Evolutionary conservation across 1,140 invertebrate species (phyloP), one percentile per base, ranked within the genome.

Genomic region (Coelopa frigida): DNA sequence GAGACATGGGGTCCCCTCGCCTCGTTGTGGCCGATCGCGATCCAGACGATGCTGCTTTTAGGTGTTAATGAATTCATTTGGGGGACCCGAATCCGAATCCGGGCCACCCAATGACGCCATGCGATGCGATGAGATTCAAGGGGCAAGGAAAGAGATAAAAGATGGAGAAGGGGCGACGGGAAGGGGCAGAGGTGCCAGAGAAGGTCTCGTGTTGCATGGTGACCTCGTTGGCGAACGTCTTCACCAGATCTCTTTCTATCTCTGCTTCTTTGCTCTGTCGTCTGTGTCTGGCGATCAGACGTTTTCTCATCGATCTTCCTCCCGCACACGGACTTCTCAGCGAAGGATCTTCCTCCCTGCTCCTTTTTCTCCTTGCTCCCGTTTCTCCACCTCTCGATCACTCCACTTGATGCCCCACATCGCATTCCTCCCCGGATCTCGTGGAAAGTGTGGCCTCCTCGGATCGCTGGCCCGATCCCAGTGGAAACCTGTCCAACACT

Each of bases 21-120:
- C 11, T 32, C 21, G 14, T 49, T 49, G 48, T 61, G 55, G 56
- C 61, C 59, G 57, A 55, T 53, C 61, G 15, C 23, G 21, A 46
- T 8, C 27, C 8, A 10, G 8, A 10, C 18, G 17, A 18, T 38
- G 20, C 20, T 12, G 36, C 18, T 41, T 39, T 47, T 58, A 65
- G 61, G 61, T 65, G 61, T 65, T 65, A 65, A 65, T 65, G 61
- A 61, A 61, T 61, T 65, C 61, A 65, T 65, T 65, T 62, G n/a
- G n/a, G n/a, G n/a, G n/a, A n/a, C n/a, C n/a, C n/a, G n/a, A n/a
- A n/a, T n/a, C n/a, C n/a, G n/a, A n/a, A n/a, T n/a, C n/a, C 60
- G 58, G 61, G 56, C 61, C 61, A 65, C 61, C 61, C 61, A 64
- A 64, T 65, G 58, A 59, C 53, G 18, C 18, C 15, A 7, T 27